phyloP scores from a whole-genome alignment of 2,797 vertebrate species.

The Sandelia bainsii region DNA sequence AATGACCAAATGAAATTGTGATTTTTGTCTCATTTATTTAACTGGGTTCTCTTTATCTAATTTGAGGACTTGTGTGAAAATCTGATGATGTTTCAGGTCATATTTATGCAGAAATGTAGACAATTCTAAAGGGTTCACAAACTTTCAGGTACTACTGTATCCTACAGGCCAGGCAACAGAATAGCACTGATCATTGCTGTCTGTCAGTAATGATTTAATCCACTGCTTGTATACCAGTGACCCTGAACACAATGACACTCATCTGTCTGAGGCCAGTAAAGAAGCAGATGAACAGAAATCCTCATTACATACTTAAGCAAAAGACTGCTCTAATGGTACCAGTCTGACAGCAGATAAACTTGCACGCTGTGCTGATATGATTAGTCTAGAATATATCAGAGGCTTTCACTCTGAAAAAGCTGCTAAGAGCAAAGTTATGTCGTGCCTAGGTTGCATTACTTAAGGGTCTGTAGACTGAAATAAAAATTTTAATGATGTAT shows the following conservation, averaged over 20 bases:
- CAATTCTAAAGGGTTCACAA: no score
- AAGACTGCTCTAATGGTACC: slow-evolving; percentile 18
- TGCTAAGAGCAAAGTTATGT: slow-evolving; percentile 75
- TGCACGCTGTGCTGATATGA: slow-evolving; percentile 44
- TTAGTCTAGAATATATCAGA: slow-evolving; percentile 54
- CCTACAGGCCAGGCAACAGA: neutral
- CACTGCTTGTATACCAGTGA: slow-evolving; percentile 14
- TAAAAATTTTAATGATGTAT: slow-evolving; percentile 67
- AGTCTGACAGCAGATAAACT: slow-evolving; percentile 35
- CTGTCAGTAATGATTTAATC: slow-evolving; percentile 38
- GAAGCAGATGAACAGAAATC: slow-evolving; percentile 11
- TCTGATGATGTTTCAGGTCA: no score
- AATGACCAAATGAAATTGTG: no score
- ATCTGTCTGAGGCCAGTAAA: slow-evolving; percentile 7
- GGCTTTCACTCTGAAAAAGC: slow-evolving; percentile 42
- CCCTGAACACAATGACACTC: slow-evolving; percentile 30
- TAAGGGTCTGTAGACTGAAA: slow-evolving; percentile 34
- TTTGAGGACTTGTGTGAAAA: no score
- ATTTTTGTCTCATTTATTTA: no score
- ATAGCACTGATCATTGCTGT: slow-evolving; percentile 17
- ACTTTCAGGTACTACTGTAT: no score
- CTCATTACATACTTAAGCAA: slow-evolving; percentile 34
- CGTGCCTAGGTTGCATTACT: slow-evolving; percentile 48
- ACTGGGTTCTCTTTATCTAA: no score
- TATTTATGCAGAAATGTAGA: no score